Percentiles rank a stretch among this genome's conserved stretches.
Evolutionary conservation across 2,797 vertebrate species (phyloP).

Genomic region (Aeoliscus strigatus): DNA sequence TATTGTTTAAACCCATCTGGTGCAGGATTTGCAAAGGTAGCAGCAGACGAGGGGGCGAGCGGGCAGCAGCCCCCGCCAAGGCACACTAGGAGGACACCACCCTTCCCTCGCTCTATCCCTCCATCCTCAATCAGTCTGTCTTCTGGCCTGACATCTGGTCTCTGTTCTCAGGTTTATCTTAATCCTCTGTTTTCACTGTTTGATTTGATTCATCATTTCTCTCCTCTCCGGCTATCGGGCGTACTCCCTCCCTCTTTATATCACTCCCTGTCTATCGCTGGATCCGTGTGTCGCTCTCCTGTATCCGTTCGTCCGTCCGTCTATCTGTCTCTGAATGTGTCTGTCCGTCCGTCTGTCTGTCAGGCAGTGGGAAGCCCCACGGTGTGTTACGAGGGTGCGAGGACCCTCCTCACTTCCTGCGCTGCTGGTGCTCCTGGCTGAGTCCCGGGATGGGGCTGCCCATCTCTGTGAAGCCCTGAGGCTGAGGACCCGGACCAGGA

Average conservation of each 20-base stretch:
- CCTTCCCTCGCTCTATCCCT: constrained; percentile 33
- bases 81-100: constrained; percentile 40
- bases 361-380: constrained; percentile 21
- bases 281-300: constrained; percentile 72
- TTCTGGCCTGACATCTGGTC: constrained; percentile 82
- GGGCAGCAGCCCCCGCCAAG: constrained; percentile 10
- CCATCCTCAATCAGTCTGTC: constrained; percentile 78
- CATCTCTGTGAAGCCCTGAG: constrained; percentile 72
- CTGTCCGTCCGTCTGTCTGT: constrained; percentile 50
- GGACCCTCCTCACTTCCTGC: constrained; percentile 73
- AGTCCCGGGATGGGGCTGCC: constrained; percentile 63
- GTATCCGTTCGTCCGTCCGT: constrained; percentile 57
- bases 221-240: constrained; percentile 40
- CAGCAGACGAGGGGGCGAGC: constrained; percentile 17
- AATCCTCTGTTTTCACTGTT: constrained; percentile 54
- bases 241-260: constrained; percentile 52
- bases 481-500: constrained; percentile 52
- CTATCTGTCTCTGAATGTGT: constrained; percentile 55
- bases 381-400: constrained; percentile 16
- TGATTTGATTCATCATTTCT: constrained; percentile 50
- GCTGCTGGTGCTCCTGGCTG: constrained; percentile 61
- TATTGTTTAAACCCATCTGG: constrained; percentile 26
- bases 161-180: constrained; percentile 63
- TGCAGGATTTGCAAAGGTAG: constrained; percentile 5
- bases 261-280: constrained; percentile 72